A percentile compares a stretch with the other conserved stretches of the same genome.
Evolutionary conservation across 2,797 vertebrate species (phyloP).

Genomic region (Darevskia nairensis): DNA sequence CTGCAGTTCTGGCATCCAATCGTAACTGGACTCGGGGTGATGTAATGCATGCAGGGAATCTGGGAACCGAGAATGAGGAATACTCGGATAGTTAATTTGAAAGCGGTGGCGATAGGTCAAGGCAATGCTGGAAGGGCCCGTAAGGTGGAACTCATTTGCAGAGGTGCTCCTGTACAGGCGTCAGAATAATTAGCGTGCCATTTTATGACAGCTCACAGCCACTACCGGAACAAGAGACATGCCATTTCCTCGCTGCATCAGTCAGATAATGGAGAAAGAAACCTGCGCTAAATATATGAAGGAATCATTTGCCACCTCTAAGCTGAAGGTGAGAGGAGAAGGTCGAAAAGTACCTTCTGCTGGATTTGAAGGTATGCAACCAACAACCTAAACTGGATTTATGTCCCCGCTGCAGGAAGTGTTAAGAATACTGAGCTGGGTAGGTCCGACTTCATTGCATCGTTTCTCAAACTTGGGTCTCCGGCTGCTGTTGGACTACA

Average conservation of each 20-base stretch:
- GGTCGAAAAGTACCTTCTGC: not conserved
- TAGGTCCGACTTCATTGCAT: no score
- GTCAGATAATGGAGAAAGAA: not conserved
- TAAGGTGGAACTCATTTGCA: slow-evolving; percentile 1
- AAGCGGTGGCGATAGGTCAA: not conserved
- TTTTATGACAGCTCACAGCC: not conserved
- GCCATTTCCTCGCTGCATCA: not conserved
- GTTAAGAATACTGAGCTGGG: no score
- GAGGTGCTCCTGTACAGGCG: not conserved
- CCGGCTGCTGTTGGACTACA: no score
- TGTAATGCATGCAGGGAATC: not conserved
- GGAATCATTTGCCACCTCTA: not conserved
- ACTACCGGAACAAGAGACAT: no score
- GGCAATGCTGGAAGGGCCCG: not conserved
- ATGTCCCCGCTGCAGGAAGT: not conserved
- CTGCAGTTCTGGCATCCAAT: slow-evolving; percentile 53
- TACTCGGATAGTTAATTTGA: slow-evolving; percentile 6
- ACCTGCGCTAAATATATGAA: not conserved
- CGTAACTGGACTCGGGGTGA: slow-evolving; percentile 37
- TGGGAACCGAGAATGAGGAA: not conserved
- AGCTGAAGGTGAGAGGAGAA: no score
- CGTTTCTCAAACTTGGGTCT: no score
- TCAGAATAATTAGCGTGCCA: not conserved
- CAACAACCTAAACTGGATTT: not conserved
- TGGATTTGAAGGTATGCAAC: no score